A percentile compares a stretch with the other conserved stretches of the same genome.
These are phyloP conservation scores for Pseudomyrmex gracilis DNA, from an alignment of 1,140 invertebrate species.

Conservation along the genomic window DNA sequence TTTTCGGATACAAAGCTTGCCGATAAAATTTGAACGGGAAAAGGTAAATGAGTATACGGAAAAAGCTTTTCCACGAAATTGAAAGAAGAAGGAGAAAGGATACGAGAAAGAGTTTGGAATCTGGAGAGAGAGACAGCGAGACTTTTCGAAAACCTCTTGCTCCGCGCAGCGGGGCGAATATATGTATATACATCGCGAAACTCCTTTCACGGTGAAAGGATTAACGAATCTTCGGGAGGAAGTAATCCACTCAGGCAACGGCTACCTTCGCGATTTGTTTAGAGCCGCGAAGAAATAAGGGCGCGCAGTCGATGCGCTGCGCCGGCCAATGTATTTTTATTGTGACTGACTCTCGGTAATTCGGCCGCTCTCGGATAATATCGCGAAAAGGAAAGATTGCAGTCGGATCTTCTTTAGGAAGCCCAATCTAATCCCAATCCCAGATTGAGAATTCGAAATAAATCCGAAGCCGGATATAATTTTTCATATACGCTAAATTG, in stretches of 20 bases:
- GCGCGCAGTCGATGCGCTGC: neutral
- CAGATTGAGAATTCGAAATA: slow-evolving; percentile 32
- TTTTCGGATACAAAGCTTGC: slow-evolving; percentile 25
- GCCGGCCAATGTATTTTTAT: slow-evolving; percentile 29
- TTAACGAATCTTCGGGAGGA: neutral
- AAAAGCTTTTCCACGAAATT: slow-evolving; percentile 12
- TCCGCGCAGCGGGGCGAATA: no score
- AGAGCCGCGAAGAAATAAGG: neutral
- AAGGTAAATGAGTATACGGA: slow-evolving; percentile 42
- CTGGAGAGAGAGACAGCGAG: neutral
- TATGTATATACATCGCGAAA: neutral
- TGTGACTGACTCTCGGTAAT: slow-evolving; percentile 16
- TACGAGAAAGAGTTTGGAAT: slow-evolving; percentile 18
- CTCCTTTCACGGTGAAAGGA: slow-evolving; percentile 6
- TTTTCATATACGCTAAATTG: slow-evolving; percentile 35
- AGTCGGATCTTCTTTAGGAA: slow-evolving; percentile 6
- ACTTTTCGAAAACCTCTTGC: neutral
- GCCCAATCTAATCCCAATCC: neutral
- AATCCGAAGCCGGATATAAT: slow-evolving; percentile 19
- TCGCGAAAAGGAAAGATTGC: slow-evolving; percentile 39
- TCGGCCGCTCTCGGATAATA: slow-evolving; percentile 12
- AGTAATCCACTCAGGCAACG: neutral
- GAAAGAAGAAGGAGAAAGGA: slow-evolving; percentile 6
- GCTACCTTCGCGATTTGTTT: slow-evolving; percentile 25
- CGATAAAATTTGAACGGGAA: slow-evolving; percentile 44